Percentiles rank a stretch among this genome's conserved stretches.
These are phyloP conservation scores for Popillia japonica DNA, from an alignment of 1,140 invertebrate genomes.

Conservation along the genomic window DNA sequence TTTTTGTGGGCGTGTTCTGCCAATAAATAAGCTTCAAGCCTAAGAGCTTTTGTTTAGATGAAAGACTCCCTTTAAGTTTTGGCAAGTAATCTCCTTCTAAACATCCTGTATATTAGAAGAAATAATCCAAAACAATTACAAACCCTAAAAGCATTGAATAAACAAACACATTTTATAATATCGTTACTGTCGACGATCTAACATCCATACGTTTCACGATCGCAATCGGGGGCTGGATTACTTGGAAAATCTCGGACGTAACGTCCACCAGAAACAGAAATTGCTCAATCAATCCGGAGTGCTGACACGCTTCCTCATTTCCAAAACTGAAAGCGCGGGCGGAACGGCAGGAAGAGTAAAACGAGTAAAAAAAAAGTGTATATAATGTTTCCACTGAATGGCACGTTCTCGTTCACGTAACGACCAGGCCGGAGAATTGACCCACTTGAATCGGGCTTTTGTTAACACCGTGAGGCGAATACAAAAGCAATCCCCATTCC, in stretches of 20 bases:
- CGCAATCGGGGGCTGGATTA: no score
- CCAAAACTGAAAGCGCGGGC: background rate
- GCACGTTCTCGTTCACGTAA: constrained; percentile 26
- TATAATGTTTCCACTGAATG: constrained; percentile 32
- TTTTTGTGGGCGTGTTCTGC: no score
- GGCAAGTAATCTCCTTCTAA: no score
- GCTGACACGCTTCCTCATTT: constrained; percentile 2
- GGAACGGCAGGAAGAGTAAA: background rate
- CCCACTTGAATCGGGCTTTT: constrained; percentile 25
- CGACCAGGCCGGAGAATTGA: background rate
- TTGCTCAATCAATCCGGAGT: constrained; percentile 25
- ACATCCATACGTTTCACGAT: no score
- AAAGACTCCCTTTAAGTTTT: no score
- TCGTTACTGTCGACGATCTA: no score
- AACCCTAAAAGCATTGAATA: no score
- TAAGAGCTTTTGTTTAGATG: no score
- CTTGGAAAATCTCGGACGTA: background rate
- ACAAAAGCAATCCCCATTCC: background rate
- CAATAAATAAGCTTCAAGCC: no score
- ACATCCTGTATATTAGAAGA: no score
- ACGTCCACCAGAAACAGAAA: background rate
- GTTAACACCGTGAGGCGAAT: background rate
- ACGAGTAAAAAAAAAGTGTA: background rate
- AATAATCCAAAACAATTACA: no score
- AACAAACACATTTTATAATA: no score